Base-by-base conservation (phyloP, 2,888 invertebrate genomes). In the Rhorus exstirpatorius region DNA sequence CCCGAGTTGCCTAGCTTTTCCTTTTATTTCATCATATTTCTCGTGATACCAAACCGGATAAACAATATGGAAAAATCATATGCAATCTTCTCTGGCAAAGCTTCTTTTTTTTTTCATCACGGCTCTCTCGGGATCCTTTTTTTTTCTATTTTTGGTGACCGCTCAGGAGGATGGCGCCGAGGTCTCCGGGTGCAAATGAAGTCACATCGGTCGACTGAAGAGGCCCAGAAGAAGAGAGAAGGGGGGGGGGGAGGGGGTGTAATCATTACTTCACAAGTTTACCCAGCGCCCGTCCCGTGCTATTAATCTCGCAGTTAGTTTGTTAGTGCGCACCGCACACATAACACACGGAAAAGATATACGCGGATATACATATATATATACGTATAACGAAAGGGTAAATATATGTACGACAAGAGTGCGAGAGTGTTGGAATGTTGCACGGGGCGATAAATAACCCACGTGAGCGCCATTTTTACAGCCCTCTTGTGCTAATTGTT, bases 271-370 rank as follows among this genome's bases (percentile, higher is more conserved):
- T 88, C 80, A 86, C 88, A 87, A 88, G 87, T 87, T 85, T 84
- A 85, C 85, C 84, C 83, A 85, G 83, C 84, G 85, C 80, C 86
- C 86, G 85, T 87, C 87, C 83, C 82, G 83, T 61, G 86, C 87
- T 87, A 90, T 90, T 89, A 90, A 90, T 89, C 89, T 87, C 88
- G 85, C 89, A 84, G 89, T 88, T 89, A 89, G 88, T 88, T 88
- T 87, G 89, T 88, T 88, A 87, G 87, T 88, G 38, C 86, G 86
- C 83, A 38, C 38, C 38, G 8, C 85, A 81, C 67, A 79, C 61
- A 63, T 70, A 67, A 31, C 31, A 17, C 67, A 58, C 65, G 74
- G 58, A 19, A 77, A 61, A 65, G 55, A 63, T 55, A 53, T 10
- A 60, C 26, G 51, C 38, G n/a, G 12, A 31, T 46, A 26, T 26